Conservation (phyloP, 2,113 vertebrate species). For the Hypocryptadius cinnamomeus region DNA sequence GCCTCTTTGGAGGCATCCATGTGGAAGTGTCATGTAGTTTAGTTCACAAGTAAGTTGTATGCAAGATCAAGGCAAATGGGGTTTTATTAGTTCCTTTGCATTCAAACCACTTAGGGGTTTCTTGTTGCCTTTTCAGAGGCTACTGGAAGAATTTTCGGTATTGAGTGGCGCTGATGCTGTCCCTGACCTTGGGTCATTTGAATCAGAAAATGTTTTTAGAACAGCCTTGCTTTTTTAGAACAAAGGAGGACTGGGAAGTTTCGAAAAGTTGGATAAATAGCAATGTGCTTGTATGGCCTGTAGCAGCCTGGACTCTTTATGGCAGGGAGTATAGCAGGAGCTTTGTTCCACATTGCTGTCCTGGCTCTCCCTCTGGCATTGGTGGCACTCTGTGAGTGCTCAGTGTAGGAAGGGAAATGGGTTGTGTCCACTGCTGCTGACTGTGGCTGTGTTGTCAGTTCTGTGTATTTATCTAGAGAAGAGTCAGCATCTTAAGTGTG, state of each 20-base stretch:
- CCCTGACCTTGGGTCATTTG: constrained; percentile 8
- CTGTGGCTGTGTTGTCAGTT: not conserved
- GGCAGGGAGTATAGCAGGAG: not conserved
- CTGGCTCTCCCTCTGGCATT: not conserved
- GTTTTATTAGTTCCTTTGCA: not conserved
- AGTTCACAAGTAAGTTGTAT: not conserved
- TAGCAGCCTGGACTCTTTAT: not conserved
- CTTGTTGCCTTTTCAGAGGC: not conserved
- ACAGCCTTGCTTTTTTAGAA: not conserved
- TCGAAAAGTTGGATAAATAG: not conserved
- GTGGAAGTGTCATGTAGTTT: not conserved
- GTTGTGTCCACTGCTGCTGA: not conserved
- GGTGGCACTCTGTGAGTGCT: not conserved
- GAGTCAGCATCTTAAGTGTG: not conserved
- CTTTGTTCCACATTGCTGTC: not conserved
- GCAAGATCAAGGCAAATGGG: not conserved
- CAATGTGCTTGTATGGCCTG: not conserved
- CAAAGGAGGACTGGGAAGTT: not conserved
- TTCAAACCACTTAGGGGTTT: not conserved
- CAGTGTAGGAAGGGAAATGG: not conserved
- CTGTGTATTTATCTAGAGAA: not conserved
- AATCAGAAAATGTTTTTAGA: constrained; percentile 28
- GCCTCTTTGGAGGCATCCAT: not conserved
- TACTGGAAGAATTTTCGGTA: not conserved
- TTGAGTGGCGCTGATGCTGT: not conserved